phyloP scores from a whole-genome alignment of 2,113 vertebrate genomes.

The Bufo gargarizans region DNA sequence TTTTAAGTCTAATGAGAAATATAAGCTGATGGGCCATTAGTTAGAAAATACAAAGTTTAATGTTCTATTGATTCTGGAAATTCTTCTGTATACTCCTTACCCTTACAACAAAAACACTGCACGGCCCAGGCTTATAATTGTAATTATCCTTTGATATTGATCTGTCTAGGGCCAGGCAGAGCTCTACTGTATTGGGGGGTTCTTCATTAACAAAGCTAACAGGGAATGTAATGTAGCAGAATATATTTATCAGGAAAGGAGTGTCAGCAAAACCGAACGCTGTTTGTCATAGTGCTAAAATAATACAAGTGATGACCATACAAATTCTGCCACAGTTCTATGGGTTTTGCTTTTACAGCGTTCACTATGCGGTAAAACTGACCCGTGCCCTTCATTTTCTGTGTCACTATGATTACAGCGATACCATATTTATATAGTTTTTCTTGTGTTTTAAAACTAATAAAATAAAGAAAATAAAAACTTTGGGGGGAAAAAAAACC shows the following conservation, averaged over 20 bases:
- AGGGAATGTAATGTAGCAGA: background rate
- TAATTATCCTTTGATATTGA: slow-evolving; percentile 52
- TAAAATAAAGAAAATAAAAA: too few species aligned
- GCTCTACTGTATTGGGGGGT: slow-evolving; percentile 17
- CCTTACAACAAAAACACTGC: slow-evolving; percentile 15
- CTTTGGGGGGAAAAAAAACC: too few species aligned
- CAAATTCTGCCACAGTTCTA: too few species aligned
- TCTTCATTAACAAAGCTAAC: slow-evolving; percentile 41
- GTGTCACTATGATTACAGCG: too few species aligned
- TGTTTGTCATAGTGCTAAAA: background rate
- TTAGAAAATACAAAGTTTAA: slow-evolving; percentile 54
- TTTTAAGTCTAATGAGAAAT: slow-evolving; percentile 44
- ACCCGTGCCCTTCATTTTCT: too few species aligned
- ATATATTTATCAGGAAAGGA: background rate
- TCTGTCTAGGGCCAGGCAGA: background rate
- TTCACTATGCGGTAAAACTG: too few species aligned
- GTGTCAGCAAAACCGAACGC: background rate
- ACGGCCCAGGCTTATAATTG: slow-evolving; percentile 40
- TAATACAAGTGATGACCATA: background rate
- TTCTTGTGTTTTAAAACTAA: too few species aligned
- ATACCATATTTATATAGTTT: too few species aligned
- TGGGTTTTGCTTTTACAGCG: too few species aligned
- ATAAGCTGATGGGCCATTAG: slow-evolving; percentile 45
- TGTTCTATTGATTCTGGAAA: slow-evolving; percentile 57
- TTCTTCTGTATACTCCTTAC: slow-evolving; percentile 42